phyloP scores from a whole-genome alignment of 1,140 invertebrate species.

The Heliconius hermathena region DNA sequence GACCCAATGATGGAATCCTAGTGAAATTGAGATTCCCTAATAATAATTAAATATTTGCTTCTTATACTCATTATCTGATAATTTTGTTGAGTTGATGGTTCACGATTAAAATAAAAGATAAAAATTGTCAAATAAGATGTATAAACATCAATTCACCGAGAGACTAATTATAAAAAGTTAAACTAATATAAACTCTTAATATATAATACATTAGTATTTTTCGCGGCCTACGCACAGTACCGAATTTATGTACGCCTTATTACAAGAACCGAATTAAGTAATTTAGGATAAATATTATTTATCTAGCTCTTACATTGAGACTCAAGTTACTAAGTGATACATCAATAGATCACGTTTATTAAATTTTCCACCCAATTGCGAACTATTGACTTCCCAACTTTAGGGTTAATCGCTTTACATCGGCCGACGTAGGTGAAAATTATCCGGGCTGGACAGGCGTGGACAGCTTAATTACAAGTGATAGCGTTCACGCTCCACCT shows the following conservation, averaged over 20 bases:
- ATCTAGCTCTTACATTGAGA: background rate
- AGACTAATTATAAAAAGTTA: too few species aligned
- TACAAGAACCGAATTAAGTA: background rate
- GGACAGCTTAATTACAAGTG: slow-evolving; percentile 48
- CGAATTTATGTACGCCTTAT: background rate
- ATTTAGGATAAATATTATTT: background rate
- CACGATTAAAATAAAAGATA: background rate
- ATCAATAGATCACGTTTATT: background rate
- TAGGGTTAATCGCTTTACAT: slow-evolving; percentile 30
- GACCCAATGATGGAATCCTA: too few species aligned
- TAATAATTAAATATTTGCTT: too few species aligned
- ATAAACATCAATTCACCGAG: too few species aligned
- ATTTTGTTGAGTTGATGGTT: too few species aligned
- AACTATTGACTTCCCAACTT: slow-evolving; percentile 20
- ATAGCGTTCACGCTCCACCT: slow-evolving; percentile 40
- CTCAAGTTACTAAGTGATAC: background rate
- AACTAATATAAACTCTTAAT: background rate
- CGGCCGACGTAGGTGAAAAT: slow-evolving; percentile 31
- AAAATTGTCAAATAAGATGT: too few species aligned
- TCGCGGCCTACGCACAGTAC: background rate
- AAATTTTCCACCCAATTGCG: background rate
- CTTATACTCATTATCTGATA: too few species aligned
- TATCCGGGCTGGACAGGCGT: slow-evolving; percentile 40
- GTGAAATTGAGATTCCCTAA: too few species aligned
- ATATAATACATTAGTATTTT: background rate